Conservation (phyloP, 2,113 vertebrate species). For the Rhombomys opimus region DNA sequence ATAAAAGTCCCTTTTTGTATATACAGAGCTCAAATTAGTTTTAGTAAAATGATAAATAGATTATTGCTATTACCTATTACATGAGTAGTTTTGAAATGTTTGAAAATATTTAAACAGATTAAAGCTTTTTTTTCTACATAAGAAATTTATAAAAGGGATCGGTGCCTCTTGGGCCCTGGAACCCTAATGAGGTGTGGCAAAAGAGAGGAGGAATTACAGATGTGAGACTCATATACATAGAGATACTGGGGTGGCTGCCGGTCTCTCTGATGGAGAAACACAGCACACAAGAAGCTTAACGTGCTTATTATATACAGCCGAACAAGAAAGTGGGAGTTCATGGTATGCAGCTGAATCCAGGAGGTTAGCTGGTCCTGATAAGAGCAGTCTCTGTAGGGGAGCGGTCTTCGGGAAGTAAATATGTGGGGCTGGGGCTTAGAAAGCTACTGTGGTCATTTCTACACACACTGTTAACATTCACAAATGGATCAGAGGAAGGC, state of each 20-base stretch:
- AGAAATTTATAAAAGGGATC: not conserved
- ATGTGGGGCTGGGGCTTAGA: not conserved
- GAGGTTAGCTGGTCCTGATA: not conserved
- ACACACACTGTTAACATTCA: not conserved
- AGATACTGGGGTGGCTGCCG: not conserved
- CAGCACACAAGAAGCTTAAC: not conserved
- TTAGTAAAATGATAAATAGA: slow-evolving; percentile 1
- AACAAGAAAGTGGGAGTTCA: too few relatives aligned
- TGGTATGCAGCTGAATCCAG: not conserved
- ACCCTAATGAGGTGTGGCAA: not conserved
- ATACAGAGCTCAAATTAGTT: not conserved
- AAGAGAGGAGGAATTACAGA: not conserved
- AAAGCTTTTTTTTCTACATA: slow-evolving; percentile 1
- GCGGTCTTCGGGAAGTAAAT: not conserved
- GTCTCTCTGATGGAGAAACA: not conserved
- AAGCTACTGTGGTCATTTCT: not conserved
- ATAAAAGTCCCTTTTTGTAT: not conserved
- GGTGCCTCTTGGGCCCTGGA: not conserved
- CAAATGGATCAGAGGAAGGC: not conserved
- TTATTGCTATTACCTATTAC: not conserved
- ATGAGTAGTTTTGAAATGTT: slow-evolving; percentile 44
- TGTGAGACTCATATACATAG: not conserved
- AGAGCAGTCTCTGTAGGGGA: not conserved
- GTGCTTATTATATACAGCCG: not conserved
- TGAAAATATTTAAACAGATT: slow-evolving; percentile 48